Evolutionary conservation across 1,140 invertebrate genomes (phyloP), one percentile per base, ranked within the genome.

Genomic region (Ptiloglossa arizonensis): DNA sequence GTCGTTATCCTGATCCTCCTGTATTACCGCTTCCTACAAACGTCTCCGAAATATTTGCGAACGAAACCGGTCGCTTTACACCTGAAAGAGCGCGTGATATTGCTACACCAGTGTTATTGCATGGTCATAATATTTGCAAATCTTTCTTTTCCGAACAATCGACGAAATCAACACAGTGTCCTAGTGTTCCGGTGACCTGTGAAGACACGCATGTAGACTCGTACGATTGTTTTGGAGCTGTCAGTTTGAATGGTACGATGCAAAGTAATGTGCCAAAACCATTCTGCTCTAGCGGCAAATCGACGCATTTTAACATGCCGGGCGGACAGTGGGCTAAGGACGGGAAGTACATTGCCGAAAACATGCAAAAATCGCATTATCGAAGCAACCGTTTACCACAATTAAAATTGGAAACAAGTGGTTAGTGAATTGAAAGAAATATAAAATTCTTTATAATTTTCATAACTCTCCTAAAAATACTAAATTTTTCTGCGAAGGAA

Each of bases 251-350:
- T 78, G 94, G 95, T 2, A 94, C 93, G 0, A 96, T 96, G 95
- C 96, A 96, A 87, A 96, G 93, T 38, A 96, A 95, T 90, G 96
- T 96, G 0, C 95, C 96, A 0, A 93, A 94, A 64, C 96, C 95
- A n/a, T 95, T 94, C 82, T 93, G 92, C 62, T 93, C 95, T 0
- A 93, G 92, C 70, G 93, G 94, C 32, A 91, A 91, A 41, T 91
- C 91, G 5, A 94, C 94, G 19, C 94, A 96, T 86, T 87, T 96
- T 3, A 95, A 95, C 80, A 96, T 96, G 95, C 96, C 96, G 0
- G 95, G 95, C 1, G 95, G 95, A 2, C 94, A 95, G 75, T 95
- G 95, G 94, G 93, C 94, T 3, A 94, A 95, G 86, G 93, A 94
- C 73, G 91, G 94, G 41, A 96, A 96, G 88, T 96, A 95, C 83